These are phyloP conservation scores for Atethmia centrago DNA, from an alignment of 2,888 invertebrate genomes.

Conservation along the genomic window DNA sequence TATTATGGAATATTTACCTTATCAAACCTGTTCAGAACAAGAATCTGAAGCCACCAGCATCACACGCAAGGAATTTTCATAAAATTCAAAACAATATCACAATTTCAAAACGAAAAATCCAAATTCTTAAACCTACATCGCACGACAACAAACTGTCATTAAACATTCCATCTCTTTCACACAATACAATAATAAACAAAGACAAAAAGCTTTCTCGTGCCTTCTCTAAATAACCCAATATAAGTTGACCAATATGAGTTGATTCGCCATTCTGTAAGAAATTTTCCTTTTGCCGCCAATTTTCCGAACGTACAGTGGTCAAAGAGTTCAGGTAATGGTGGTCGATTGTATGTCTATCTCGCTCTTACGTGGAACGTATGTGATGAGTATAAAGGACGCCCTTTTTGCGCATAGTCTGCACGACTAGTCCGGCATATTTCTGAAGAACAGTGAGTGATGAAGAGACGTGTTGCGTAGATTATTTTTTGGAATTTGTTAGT, in stretches of 20 bases:
- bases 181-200: constrained; percentile 79
- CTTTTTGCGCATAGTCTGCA: constrained; percentile 90
- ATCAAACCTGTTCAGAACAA: too few species aligned
- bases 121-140: constrained; percentile 65
- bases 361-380: constrained; percentile 84
- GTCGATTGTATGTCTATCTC: constrained; percentile 68
- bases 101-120: constrained; percentile 43
- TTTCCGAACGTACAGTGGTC: constrained; percentile 48
- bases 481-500: background rate
- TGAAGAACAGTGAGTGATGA: constrained; percentile 68
- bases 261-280: constrained; percentile 29
- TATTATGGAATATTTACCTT: background rate
- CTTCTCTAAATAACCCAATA: constrained; percentile 64
- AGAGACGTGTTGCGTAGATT: constrained; percentile 66
- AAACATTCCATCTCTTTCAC: constrained; percentile 74
- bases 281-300: constrained; percentile 6
- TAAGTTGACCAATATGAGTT: constrained; percentile 36
- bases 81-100: constrained; percentile 24
- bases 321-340: constrained; percentile 57
- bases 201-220: constrained; percentile 78
- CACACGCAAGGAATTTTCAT: constrained; percentile 6
- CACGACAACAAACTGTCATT: constrained; percentile 73
- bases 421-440: constrained; percentile 90
- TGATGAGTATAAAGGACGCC: constrained; percentile 87
- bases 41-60: too few species aligned